A percentile compares a stretch with the other conserved stretches of the same genome.
These are phyloP conservation scores for Conops quadrifasciatus DNA, from an alignment of 2,888 invertebrate species.

Conservation along the genomic window DNA sequence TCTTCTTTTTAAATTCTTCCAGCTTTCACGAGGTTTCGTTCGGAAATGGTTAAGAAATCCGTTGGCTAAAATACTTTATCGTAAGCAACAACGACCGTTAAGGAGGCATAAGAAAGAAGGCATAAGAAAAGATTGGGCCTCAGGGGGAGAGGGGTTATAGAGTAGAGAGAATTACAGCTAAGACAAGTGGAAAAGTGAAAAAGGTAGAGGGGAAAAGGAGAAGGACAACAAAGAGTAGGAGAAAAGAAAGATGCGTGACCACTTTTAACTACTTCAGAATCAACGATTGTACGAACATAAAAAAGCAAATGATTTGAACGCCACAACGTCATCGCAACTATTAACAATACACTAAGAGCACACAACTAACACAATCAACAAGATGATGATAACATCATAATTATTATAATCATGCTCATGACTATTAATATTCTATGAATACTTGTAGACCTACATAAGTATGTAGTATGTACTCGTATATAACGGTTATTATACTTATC, in stretches of 20 bases:
- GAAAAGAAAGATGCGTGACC: constrained; percentile 34
- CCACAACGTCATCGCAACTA: constrained; percentile 2
- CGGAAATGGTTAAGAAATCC: constrained; percentile 61
- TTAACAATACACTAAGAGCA: background rate
- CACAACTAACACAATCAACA: background rate
- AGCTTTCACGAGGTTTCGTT: constrained; percentile 65
- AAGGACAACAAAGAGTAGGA: background rate
- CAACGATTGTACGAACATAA: constrained; percentile 12
- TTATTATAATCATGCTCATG: no score
- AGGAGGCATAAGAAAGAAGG: constrained; percentile 32
- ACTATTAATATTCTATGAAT: no score
- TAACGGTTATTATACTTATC: no score
- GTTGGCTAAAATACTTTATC: constrained; percentile 54
- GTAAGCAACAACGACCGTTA: constrained; percentile 46
- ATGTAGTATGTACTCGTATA: no score
- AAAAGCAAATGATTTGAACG: constrained; percentile 9
- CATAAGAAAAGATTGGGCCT: constrained; percentile 25
- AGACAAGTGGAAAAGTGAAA: constrained; percentile 15
- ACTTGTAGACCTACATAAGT: no score
- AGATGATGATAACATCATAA: background rate
- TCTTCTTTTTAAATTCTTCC: constrained; percentile 38
- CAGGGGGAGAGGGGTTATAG: constrained; percentile 34
- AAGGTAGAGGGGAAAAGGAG: constrained; percentile 8
- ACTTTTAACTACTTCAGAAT: constrained; percentile 18
- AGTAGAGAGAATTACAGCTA: constrained; percentile 30